These are phyloP conservation scores for Sialia sialis DNA, from an alignment of 2,113 vertebrate species.

Conservation along the genomic window DNA sequence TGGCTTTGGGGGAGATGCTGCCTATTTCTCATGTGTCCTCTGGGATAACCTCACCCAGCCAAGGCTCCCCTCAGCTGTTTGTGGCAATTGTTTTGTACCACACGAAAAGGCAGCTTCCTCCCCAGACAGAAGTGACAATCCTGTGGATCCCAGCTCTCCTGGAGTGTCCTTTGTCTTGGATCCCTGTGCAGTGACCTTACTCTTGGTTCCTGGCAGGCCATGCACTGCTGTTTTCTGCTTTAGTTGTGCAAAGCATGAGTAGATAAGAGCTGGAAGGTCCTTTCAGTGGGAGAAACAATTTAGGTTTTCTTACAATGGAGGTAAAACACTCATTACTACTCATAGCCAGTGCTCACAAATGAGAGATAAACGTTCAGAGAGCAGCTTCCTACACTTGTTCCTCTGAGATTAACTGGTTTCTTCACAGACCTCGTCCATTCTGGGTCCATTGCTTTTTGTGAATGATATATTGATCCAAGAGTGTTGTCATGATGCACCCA, in stretches of 20 bases:
- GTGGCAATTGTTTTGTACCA: constrained; percentile 1
- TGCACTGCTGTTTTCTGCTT: neutral
- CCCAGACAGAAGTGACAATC: neutral
- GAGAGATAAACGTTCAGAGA: neutral
- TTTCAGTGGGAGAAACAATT: neutral
- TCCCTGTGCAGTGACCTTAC: neutral
- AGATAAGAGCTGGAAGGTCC: neutral
- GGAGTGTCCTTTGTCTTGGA: neutral
- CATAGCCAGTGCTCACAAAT: neutral
- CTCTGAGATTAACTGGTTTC: neutral
- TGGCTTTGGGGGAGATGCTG: neutral
- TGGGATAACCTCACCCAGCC: constrained; percentile 37
- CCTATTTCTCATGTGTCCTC: neutral
- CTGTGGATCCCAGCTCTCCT: neutral
- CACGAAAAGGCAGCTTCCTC: neutral
- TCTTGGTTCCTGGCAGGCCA: neutral
- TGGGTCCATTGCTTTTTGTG: neutral
- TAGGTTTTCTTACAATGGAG: neutral
- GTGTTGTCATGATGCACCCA: neutral
- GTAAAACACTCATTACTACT: neutral
- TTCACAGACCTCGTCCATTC: neutral
- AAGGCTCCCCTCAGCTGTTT: neutral
- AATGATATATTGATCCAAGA: neutral
- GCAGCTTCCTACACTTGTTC: neutral
- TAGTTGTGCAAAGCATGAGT: neutral